Percentiles rank a stretch among this genome's conserved stretches.
Conservation (phyloP, 2,797 vertebrate species). For the Notoglanidium macrostoma region DNA sequence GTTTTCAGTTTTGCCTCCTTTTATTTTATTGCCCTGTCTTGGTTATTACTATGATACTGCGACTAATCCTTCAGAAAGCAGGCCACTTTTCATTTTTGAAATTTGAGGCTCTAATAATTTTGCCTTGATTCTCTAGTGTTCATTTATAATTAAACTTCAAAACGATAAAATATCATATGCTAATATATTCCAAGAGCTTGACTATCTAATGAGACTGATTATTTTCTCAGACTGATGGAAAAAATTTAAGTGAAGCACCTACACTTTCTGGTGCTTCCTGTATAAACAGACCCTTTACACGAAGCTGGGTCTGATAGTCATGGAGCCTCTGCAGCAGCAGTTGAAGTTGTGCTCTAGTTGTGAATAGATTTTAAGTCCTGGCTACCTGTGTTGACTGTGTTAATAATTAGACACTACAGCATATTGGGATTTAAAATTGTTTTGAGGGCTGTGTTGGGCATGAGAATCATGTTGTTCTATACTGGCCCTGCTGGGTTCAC, state of each 20-base stretch:
- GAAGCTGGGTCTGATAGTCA: not conserved
- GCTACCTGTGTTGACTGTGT: not conserved
- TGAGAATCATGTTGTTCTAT: not conserved
- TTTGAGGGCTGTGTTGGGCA: not conserved
- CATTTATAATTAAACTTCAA: not conserved
- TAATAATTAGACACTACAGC: not conserved
- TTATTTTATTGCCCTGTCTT: not conserved
- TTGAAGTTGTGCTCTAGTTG: not conserved
- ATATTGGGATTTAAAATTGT: not conserved
- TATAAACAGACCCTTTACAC: not conserved
- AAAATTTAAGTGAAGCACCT: not conserved
- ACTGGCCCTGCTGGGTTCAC: not conserved
- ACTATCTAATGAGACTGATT: not conserved
- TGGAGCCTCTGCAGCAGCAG: not conserved
- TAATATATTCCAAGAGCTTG: not conserved
- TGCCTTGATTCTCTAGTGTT: not conserved
- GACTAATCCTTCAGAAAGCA: not conserved
- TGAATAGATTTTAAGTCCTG: not conserved
- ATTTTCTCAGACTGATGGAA: not conserved
- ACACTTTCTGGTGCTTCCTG: not conserved
- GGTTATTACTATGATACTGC: too few species aligned
- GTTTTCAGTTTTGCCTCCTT: not conserved
- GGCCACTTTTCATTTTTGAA: not conserved
- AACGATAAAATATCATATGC: not conserved
- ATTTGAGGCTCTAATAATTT: not conserved